A percentile compares a stretch with the other conserved stretches of the same genome.
phyloP scores from a whole-genome alignment of 1,140 invertebrate genomes.

The Eupeodes corollae region DNA sequence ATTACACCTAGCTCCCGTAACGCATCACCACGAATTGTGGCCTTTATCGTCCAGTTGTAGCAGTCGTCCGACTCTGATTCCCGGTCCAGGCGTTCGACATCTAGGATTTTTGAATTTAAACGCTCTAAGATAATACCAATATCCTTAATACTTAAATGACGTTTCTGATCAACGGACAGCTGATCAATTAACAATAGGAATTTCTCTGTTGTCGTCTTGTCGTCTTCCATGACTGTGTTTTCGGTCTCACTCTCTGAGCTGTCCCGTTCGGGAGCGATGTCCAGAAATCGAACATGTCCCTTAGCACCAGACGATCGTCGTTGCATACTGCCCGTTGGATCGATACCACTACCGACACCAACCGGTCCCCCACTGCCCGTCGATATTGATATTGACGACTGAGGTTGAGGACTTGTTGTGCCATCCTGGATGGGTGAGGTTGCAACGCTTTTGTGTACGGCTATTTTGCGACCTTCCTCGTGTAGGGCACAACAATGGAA shows the following conservation, averaged over 20 bases:
- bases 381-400: constrained; percentile 41
- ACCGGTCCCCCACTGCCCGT: constrained; percentile 35
- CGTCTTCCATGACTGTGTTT: constrained; percentile 82
- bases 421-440: constrained; percentile 82
- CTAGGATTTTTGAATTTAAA: constrained; percentile 82
- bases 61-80: constrained; percentile 84
- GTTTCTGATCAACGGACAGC: constrained; percentile 79
- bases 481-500: constrained; percentile 90
- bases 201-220: constrained; percentile 76
- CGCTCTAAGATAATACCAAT: constrained; percentile 88
- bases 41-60: constrained; percentile 90
- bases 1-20: constrained; percentile 82
- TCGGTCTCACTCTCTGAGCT: constrained; percentile 86
- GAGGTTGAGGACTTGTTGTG: constrained; percentile 51
- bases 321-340: constrained; percentile 43
- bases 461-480: constrained; percentile 80
- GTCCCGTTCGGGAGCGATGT: constrained; percentile 60
- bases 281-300: constrained; percentile 62
- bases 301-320: constrained; percentile 44
- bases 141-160: constrained; percentile 84
- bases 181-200: constrained; percentile 87
- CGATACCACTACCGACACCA: constrained; percentile 15
- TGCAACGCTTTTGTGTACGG: constrained; percentile 79
- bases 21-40: constrained; percentile 80
- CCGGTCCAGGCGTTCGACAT: constrained; percentile 80